These are phyloP conservation scores for Corticium candelabrum DNA, from an alignment of 37 sponge, comb jelly and placozoan species.

Conservation along the genomic window DNA sequence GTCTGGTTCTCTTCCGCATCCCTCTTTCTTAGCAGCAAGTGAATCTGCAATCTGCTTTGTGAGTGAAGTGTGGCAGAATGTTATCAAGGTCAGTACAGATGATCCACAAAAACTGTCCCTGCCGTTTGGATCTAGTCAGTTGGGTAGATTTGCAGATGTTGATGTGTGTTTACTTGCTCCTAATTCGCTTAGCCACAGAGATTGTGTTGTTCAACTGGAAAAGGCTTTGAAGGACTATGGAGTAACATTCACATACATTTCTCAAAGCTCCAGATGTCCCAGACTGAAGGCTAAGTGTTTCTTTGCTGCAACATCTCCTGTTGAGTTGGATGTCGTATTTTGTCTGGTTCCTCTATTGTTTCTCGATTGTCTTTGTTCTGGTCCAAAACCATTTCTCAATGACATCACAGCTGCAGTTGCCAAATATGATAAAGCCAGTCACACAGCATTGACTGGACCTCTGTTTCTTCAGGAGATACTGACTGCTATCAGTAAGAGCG, in stretches of 20 bases:
- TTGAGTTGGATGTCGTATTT: conserved; percentile 68
- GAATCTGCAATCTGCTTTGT: conserved; percentile 44
- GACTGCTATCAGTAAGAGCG: background rate
- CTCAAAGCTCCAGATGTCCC: conserved; percentile 65
- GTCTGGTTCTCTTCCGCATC: conserved; percentile 31
- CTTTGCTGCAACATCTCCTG: conserved; percentile 19
- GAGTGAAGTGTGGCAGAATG: conserved; percentile 31
- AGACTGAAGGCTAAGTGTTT: conserved; percentile 45
- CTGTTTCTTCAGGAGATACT: conserved; percentile 34
- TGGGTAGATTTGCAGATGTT: conserved; percentile 52
- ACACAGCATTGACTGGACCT: conserved; percentile 60
- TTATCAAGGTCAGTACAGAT: conserved; percentile 27
- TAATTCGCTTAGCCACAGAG: conserved; percentile 17
- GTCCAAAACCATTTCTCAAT: background rate
- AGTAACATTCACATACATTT: conserved; percentile 36
- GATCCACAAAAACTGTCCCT: conserved; percentile 33
- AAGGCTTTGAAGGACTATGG: conserved; percentile 37
- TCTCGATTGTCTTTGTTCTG: too few species aligned
- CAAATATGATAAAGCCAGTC: conserved; percentile 32
- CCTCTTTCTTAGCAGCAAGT: conserved; percentile 31
- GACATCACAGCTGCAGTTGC: conserved; percentile 9
- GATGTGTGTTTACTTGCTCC: conserved; percentile 71
- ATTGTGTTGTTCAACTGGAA: conserved; percentile 40
- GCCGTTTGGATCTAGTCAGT: conserved; percentile 60
- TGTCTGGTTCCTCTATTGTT: conserved; percentile 9